Base-by-base conservation (phyloP, 2,888 invertebrate genomes). In the Argyresthia albistria region DNA sequence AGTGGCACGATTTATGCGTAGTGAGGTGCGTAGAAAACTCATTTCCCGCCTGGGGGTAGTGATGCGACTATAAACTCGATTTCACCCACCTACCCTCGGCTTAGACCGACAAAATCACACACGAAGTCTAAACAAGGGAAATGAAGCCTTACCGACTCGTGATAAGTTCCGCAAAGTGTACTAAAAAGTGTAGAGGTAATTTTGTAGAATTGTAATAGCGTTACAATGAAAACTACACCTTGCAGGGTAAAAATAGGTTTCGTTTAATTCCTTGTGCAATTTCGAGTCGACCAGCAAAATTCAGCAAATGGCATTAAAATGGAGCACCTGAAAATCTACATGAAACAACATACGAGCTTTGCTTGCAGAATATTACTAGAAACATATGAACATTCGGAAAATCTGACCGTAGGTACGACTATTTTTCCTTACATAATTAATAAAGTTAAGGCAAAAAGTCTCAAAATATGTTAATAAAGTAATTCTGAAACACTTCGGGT, bases 41-140 rank as follows among this genome's bases (percentile, higher is more conserved):
- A 66, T 69, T 69, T 70, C 62, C 65, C 62, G 25, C 50, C 64
- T 59, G 66, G 60, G 64, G 66, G 59, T 60, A 64, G 64, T 58
- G 64, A 53, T 45, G 61, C 61, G 67, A 65, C 62, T 64, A 65
- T 65, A 66, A 73, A 71, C 76, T 72, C 71, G 70, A 76, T 76
- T 74, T 67, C 60, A 60, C 61, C 71, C 72, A 73, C 73, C 73
- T 73, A 72, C 77, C 74, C 68, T 73, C 76, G 74, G 76, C 79
- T 78, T 75, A 77, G 75, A 12, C 42, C 42, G 25, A 25, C 25
- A 25, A 25, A 6, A 25, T 25, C 25, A 25, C 25, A 25, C 2
- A 25, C 25, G 25, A 25, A 25, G 25, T 4, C 25, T 4, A 25
- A 25, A 6, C 25, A 25, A 25, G 39, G 39, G 50, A 50, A 14